Conservation (phyloP, 2,113 vertebrate genomes). For the Proterorhinus semilunaris region DNA sequence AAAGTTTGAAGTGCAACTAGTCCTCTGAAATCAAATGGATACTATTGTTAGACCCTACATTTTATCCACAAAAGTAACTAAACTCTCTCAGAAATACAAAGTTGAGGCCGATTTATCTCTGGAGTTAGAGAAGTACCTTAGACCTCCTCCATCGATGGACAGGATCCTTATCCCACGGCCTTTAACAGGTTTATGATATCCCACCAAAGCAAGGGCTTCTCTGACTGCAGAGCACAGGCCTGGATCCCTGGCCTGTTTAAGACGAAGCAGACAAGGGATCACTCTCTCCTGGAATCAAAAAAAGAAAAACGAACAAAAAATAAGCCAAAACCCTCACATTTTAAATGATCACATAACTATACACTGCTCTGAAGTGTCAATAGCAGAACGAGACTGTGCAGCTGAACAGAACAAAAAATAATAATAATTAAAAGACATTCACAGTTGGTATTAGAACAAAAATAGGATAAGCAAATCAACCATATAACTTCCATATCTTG, state of each 20-base stretch:
- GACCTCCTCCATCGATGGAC: slow-evolving; percentile 92
- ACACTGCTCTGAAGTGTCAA: too few species aligned
- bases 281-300: slow-evolving; percentile 80
- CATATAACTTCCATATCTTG: too few species aligned
- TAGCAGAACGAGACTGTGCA: too few species aligned
- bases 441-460: too few species aligned
- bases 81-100: neutral
- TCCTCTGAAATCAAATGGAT: slow-evolving; percentile 78
- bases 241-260: slow-evolving; percentile 84
- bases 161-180: slow-evolving; percentile 88
- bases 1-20: slow-evolving; percentile 92
- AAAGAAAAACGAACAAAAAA: slow-evolving; percentile 10
- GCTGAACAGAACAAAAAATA: too few species aligned
- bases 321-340: neutral
- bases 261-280: slow-evolving; percentile 86
- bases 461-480: too few species aligned
- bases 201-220: slow-evolving; percentile 88
- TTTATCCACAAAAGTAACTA: neutral
- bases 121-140: slow-evolving; percentile 58
- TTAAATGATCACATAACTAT: neutral
- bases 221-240: slow-evolving; percentile 87
- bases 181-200: slow-evolving; percentile 87
- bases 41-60: neutral
- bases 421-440: too few species aligned
- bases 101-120: neutral